phyloP scores from a whole-genome alignment of 2,797 vertebrate genomes.

The Cyprinella venusta region DNA sequence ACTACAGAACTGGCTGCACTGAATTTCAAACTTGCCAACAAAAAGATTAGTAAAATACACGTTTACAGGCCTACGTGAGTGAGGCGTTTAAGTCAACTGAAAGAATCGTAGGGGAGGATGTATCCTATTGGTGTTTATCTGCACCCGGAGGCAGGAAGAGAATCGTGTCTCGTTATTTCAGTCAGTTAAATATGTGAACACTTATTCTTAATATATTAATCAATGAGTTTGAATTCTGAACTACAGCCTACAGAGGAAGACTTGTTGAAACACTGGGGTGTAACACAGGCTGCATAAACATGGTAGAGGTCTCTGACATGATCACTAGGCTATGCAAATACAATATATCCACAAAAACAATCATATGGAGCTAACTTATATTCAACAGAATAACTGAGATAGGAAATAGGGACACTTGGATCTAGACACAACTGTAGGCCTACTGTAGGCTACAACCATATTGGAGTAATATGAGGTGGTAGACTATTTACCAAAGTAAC shows the following conservation, averaged over 20 bases:
- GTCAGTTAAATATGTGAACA: not conserved
- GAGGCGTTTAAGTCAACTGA: not conserved
- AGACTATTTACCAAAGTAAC: not conserved
- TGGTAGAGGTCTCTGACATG: no score
- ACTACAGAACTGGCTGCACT: not conserved
- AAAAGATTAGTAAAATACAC: not conserved
- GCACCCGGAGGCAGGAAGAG: conserved; percentile 18
- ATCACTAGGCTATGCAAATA: not conserved
- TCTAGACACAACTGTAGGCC: not conserved
- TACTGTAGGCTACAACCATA: not conserved
- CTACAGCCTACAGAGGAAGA: no score
- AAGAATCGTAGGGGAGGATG: not conserved
- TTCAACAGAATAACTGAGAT: not conserved
- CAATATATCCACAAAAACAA: not conserved
- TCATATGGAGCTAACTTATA: not conserved
- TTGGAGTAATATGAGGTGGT: not conserved
- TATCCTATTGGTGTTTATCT: not conserved
- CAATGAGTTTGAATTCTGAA: no score
- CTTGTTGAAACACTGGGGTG: no score
- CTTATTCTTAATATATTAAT: not conserved
- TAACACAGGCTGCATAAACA: no score
- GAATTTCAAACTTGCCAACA: not conserved
- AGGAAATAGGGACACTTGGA: not conserved
- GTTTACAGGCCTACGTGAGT: not conserved
- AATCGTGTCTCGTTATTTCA: conserved; percentile 5